phyloP scores from a whole-genome alignment of 2,797 vertebrate species.

The Columba guinea region DNA sequence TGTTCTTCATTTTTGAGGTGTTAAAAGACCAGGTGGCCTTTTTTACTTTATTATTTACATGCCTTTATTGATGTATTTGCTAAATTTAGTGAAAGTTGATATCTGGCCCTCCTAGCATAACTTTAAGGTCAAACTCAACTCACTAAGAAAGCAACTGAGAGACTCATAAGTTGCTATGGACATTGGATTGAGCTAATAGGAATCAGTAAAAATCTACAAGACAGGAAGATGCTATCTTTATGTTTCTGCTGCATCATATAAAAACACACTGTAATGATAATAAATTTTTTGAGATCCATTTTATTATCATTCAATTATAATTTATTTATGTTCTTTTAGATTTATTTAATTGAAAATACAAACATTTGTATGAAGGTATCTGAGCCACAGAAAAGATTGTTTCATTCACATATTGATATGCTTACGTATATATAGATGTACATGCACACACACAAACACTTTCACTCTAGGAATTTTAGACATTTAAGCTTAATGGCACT shows the following conservation, averaged over 20 bases:
- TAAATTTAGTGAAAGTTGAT: neutral
- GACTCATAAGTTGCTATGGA: neutral
- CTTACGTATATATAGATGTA: neutral
- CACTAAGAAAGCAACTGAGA: neutral
- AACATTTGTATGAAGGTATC: neutral
- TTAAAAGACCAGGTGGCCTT: neutral
- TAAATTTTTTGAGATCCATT: neutral
- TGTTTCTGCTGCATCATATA: neutral
- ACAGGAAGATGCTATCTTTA: neutral
- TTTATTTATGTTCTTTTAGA: neutral
- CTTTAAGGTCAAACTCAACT: neutral
- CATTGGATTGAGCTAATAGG: neutral
- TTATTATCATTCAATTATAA: neutral
- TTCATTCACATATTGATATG: neutral
- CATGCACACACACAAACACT: neutral
- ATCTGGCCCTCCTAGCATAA: neutral
- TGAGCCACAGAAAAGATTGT: neutral
- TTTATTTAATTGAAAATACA: neutral
- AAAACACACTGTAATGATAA: neutral
- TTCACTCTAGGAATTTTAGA: neutral
- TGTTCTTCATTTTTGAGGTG: neutral
- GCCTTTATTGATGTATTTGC: neutral
- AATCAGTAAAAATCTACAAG: neutral
- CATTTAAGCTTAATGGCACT: neutral
- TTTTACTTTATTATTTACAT: neutral